These are phyloP conservation scores for Catostylus mosaicus DNA, from an alignment of 30 jellyfish, hydroid and myxozoan species.

Conservation along the genomic window DNA sequence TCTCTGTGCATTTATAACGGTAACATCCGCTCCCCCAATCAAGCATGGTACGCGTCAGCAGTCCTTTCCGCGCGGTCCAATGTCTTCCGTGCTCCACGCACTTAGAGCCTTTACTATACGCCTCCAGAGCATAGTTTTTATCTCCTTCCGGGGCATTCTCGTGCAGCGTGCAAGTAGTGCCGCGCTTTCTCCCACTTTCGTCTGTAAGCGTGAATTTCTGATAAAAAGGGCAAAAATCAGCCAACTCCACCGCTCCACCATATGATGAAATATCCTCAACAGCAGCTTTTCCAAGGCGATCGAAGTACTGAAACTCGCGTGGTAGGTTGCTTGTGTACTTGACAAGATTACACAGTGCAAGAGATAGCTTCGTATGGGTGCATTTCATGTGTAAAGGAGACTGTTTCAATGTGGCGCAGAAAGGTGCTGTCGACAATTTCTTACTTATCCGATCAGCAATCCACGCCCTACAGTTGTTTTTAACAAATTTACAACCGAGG, in stretches of 20 bases:
- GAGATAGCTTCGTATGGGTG: constrained; percentile 87
- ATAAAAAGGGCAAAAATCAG: constrained; percentile 93
- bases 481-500: constrained; percentile 88
- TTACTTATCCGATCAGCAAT: constrained; percentile 83
- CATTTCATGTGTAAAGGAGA: constrained; percentile 96
- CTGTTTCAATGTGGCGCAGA: constrained; percentile 93
- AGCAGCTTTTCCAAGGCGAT: constrained; percentile 81
- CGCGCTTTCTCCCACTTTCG: constrained; percentile 91
- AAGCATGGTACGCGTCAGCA: constrained; percentile 89
- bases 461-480: constrained; percentile 96
- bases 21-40: constrained; percentile 98
- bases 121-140: constrained; percentile 85
- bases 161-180: constrained; percentile 87
- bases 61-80: constrained; percentile 91
- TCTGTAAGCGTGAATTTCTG: constrained; percentile 92
- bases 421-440: constrained; percentile 84
- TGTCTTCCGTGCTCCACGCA: constrained; percentile 96
- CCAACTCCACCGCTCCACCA: constrained; percentile 97
- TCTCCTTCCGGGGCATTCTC: constrained; percentile 75
- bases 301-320: constrained; percentile 82
- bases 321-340: constrained; percentile 82
- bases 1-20: constrained; percentile 61
- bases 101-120: constrained; percentile 64
- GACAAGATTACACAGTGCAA: constrained; percentile 88
- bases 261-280: constrained; percentile 85